Percentiles rank a stretch among this genome's conserved stretches.
Evolutionary conservation across 2,113 vertebrate genomes (phyloP).

Genomic region (Upupa epops): DNA sequence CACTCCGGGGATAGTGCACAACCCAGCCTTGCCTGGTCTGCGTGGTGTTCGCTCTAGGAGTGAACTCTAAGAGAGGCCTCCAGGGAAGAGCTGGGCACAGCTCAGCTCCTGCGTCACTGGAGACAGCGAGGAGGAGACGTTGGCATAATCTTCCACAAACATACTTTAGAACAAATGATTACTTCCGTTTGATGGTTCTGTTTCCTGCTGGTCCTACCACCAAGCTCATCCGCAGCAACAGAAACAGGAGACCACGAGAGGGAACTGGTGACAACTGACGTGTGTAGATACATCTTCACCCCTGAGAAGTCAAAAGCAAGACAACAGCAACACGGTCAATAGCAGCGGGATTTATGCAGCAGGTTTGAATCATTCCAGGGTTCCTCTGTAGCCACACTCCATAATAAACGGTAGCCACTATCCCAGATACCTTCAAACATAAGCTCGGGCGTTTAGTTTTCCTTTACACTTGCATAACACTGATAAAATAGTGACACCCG

Average conservation of each 20-base stretch:
- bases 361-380: not conserved
- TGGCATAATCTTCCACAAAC: constrained; percentile 22
- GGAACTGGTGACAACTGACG: not conserved
- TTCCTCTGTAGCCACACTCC: not conserved
- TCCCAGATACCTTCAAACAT: not conserved
- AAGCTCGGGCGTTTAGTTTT: not conserved
- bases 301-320: not conserved
- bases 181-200: constrained; percentile 1
- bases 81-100: constrained; percentile 43
- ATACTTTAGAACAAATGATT: constrained; percentile 37
- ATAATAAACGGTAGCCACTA: not conserved
- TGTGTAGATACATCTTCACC: not conserved
- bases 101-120: constrained; percentile 52
- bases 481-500: not conserved
- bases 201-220: not conserved
- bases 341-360: not conserved
- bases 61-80: constrained; percentile 46
- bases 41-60: not conserved
- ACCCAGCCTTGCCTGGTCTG: not conserved
- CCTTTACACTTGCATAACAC: not conserved
- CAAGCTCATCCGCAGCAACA: not conserved
- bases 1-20: not conserved
- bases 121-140: constrained; percentile 35
- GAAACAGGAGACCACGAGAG: constrained; percentile 18
- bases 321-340: not conserved